These are phyloP conservation scores for Caenorhabditis inopinata DNA, from an alignment of 1,140 invertebrate genomes.

Conservation along the genomic window DNA sequence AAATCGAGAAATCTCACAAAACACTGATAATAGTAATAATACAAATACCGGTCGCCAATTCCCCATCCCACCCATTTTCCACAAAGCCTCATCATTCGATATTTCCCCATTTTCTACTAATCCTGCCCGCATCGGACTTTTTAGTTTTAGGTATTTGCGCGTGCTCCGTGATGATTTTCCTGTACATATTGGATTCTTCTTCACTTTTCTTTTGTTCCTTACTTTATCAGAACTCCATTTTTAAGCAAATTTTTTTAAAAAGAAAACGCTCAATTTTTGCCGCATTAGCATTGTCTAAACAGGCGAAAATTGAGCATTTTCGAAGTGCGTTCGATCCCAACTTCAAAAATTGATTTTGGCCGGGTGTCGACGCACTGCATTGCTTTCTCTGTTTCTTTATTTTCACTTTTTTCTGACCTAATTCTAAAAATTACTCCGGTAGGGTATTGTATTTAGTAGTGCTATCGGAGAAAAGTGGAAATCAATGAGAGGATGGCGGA, in stretches of 20 bases:
- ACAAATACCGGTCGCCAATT: not conserved
- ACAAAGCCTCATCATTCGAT: not conserved
- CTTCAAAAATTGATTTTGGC: conserved; percentile 30
- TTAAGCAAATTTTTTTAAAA: too few species aligned
- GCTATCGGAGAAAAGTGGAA: too few species aligned
- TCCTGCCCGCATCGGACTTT: too few species aligned
- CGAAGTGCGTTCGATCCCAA: not conserved
- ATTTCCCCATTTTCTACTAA: not conserved
- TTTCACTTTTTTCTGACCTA: too few species aligned
- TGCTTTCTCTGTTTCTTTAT: not conserved
- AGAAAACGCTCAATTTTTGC: too few species aligned
- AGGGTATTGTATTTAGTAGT: too few species aligned
- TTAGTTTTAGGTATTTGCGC: not conserved
- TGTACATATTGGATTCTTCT: conserved; percentile 24
- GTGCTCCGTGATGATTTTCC: conserved; percentile 20
- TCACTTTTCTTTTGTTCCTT: not conserved
- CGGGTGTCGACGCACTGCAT: not conserved
- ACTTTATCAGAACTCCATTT: not conserved
- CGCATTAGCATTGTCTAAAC: too few species aligned
- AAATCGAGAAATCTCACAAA: too few species aligned
- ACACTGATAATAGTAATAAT: not conserved
- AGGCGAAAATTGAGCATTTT: not conserved
- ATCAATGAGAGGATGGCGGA: too few species aligned
- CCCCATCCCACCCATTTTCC: not conserved
- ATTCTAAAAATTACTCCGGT: too few species aligned